Evolutionary conservation across 2,888 invertebrate species (phyloP).

Genomic region (Dasysyrphus tricinctus): DNA sequence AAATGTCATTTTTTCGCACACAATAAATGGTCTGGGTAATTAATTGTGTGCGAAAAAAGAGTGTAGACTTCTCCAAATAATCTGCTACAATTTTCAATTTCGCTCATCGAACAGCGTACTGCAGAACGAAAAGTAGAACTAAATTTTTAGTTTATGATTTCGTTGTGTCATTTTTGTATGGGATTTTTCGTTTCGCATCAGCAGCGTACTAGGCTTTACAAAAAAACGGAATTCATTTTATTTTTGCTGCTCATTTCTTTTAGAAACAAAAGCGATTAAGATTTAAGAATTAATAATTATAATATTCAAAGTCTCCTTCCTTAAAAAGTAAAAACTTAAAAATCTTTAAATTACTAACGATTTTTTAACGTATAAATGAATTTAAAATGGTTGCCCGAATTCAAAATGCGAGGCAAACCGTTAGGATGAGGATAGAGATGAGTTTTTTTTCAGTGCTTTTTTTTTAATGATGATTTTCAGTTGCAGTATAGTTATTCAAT

Average conservation of each 20-base stretch:
- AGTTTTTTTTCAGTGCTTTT: background rate
- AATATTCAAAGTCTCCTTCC: conserved; percentile 46
- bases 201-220: too few relatives aligned
- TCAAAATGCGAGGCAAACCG: conserved; percentile 6
- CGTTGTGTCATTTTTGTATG: too few relatives aligned
- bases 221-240: conserved; percentile 71
- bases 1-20: too few relatives aligned
- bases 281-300: conserved; percentile 37
- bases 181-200: too few relatives aligned
- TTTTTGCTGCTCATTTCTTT: conserved; percentile 70
- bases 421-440: conserved; percentile 15
- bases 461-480: background rate
- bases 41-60: too few relatives aligned
- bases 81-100: too few relatives aligned
- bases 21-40: too few relatives aligned
- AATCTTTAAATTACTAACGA: conserved; percentile 46
- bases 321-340: conserved; percentile 39
- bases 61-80: too few relatives aligned
- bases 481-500: conserved; percentile 9
- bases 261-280: conserved; percentile 55
- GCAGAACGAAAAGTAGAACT: too few relatives aligned
- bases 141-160: too few relatives aligned
- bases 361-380: conserved; percentile 39
- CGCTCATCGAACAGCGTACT: too few relatives aligned
- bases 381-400: conserved; percentile 27